Evolutionary conservation across 2,797 vertebrate species (phyloP), one percentile per base, ranked within the genome.

Genomic region (Gallinago stenura): DNA sequence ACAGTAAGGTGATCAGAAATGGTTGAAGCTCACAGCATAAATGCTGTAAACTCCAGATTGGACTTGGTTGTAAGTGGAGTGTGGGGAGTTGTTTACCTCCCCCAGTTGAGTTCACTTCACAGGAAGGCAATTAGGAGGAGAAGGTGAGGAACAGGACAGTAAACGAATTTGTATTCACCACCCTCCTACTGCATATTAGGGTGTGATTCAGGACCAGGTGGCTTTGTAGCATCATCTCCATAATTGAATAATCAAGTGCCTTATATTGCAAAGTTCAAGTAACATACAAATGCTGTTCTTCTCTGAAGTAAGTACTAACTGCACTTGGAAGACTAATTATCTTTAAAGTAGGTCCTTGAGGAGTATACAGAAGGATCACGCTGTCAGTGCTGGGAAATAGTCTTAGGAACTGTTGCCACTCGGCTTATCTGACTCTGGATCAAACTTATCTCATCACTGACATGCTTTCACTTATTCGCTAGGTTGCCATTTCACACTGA

Each of bases 321-420:
- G 54, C 51, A 26, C 58, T 90, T 79, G 15, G 10, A 77, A 48
- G 87, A 79, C 46, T 69, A 93, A 94, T 93, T 94, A 83, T 62
- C 75, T 77, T 64, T 56, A 75, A 81, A 95, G 79, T 35, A 96
- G 70, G 19, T 95, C 66, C 86, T 94, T 79, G 77, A 91, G 64
- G 60, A 84, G 37, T 45, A 33, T 51, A 11, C 5, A 30, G 83
- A 53, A 72, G 70, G 56, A 89, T 92, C 56, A 6, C 4, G 1
- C 58, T 65, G 43, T 89, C 37, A 45, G 30, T 70, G 50, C 72
- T 69, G 72, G 5, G 30, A 75, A 70, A 56, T 46, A 80, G 45
- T 54, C 19, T 69, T 58, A 30, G 54, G 62, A 90, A 72, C 45
- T 86, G 53, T 84, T 95, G 65, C 65, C 22, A 37, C 45, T 84